Conservation (phyloP, 2,888 invertebrate genomes). For the Pachycephus smyrnensis region DNA sequence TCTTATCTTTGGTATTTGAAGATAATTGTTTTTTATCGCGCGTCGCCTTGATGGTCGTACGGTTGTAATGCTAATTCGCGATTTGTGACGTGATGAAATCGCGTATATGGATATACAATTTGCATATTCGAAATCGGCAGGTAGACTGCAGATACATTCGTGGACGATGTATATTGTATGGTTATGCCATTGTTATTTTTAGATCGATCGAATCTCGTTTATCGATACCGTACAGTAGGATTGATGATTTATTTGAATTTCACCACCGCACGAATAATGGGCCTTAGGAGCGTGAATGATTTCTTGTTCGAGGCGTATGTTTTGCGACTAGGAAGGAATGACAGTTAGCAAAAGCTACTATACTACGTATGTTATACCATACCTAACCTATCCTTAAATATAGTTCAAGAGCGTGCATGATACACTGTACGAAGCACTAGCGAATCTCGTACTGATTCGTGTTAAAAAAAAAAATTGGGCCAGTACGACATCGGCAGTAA, state of each 20-base stretch:
- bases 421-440: conserved; percentile 27
- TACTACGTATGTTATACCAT: too few species aligned
- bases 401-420: not conserved
- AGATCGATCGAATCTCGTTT: not conserved
- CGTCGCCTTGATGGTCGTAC: too few species aligned
- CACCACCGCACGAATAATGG: not conserved
- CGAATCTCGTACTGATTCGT: conserved; percentile 26
- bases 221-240: not conserved
- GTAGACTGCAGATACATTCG: too few species aligned
- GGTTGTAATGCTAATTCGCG: too few species aligned
- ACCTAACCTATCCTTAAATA: not conserved
- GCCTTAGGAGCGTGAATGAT: not conserved
- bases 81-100: too few species aligned
- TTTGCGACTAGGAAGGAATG: not conserved
- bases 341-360: not conserved
- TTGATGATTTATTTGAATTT: not conserved
- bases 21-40: too few species aligned
- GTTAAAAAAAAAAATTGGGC: not conserved
- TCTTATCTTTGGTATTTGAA: too few species aligned
- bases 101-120: too few species aligned
- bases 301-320: not conserved
- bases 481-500: not conserved
- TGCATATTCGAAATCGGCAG: too few species aligned
- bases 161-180: too few species aligned
- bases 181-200: not conserved